A percentile compares a stretch with the other conserved stretches of the same genome.
Conservation (phyloP, 2,113 vertebrate species). For the Chloropsis hardwickii region DNA sequence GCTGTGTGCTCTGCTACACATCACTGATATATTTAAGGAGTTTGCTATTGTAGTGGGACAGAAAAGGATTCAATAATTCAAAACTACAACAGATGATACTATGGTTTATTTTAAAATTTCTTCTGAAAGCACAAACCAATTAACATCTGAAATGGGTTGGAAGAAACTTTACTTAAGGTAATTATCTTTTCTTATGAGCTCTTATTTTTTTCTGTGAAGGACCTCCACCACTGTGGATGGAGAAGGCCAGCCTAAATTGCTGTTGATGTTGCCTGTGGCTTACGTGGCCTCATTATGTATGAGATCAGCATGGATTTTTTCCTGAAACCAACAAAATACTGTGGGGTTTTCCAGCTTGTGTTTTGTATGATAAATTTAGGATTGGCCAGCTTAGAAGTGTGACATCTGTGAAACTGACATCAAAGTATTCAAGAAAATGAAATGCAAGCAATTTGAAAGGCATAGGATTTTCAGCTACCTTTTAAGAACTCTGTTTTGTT, state of each 20-base stretch:
- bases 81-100: neutral
- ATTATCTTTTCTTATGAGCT: neutral
- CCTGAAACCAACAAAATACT: neutral
- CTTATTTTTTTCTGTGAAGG: neutral
- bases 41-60: rapidly evolving
- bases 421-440: neutral
- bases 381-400: neutral
- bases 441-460: slow-evolving; percentile 17
- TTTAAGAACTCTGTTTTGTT: neutral
- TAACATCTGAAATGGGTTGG: neutral
- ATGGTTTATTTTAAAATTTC: neutral
- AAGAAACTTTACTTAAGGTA: neutral
- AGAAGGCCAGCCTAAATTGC: neutral
- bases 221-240: neutral
- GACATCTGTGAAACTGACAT: slow-evolving; percentile 27
- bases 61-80: neutral
- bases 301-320: neutral
- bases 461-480: neutral
- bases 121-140: neutral
- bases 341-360: neutral
- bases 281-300: rapidly evolving
- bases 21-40: neutral
- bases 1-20: neutral
- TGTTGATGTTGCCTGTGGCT: neutral
- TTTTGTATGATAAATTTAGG: neutral